These are phyloP conservation scores for Chamaea fasciata DNA, from an alignment of 2,113 vertebrate species.

Conservation along the genomic window DNA sequence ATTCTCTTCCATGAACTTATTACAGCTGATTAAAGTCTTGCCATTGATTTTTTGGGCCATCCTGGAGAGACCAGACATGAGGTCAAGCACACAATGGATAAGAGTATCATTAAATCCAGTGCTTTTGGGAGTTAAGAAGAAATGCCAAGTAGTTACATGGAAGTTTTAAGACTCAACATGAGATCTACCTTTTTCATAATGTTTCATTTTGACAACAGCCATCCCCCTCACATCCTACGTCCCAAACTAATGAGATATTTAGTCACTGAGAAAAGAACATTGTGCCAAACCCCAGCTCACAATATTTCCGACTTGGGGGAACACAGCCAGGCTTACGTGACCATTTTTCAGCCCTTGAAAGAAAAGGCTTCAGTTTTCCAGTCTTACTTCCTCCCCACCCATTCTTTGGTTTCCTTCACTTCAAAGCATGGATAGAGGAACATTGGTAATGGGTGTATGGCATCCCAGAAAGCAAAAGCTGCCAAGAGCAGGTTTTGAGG, in stretches of 20 bases:
- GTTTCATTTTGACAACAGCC: conserved; percentile 23
- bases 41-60: neutral
- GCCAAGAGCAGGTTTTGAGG: neutral
- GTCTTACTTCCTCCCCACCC: neutral
- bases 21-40: conserved; percentile 10
- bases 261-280: neutral
- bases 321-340: neutral
- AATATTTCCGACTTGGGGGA: neutral
- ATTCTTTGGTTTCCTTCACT: neutral
- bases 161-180: neutral
- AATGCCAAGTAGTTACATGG: neutral
- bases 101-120: neutral
- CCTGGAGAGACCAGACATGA: neutral
- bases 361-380: fast-evolving
- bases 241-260: conserved; percentile 22
- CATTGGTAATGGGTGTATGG: neutral
- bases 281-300: neutral
- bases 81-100: neutral
- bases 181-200: conserved; percentile 4
- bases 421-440: neutral
- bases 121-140: neutral
- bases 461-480: neutral
- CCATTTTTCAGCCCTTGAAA: neutral
- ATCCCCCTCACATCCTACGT: conserved; percentile 1
- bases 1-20: neutral